phyloP scores from a whole-genome alignment of 2,113 vertebrate species.

The Thunnus maccoyii region DNA sequence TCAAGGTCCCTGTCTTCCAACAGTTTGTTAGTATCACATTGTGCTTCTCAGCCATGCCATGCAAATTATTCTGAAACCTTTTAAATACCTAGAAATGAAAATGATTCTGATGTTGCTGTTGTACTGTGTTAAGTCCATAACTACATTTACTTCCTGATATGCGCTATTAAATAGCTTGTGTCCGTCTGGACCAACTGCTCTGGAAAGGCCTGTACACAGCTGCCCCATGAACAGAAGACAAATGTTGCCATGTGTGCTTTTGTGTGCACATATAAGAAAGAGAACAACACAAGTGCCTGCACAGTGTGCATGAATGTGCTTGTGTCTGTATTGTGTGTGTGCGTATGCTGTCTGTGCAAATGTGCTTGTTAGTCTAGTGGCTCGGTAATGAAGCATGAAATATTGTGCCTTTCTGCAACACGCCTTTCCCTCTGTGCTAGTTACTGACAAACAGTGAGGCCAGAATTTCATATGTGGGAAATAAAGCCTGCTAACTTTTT shows the following conservation, averaged over 20 bases:
- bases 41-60: too few relatives aligned
- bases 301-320: not conserved
- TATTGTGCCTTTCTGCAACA: conserved; percentile 44
- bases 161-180: conserved; percentile 19
- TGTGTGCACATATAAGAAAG: not conserved
- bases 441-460: conserved; percentile 17
- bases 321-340: not conserved
- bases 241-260: not conserved
- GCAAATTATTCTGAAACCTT: not conserved
- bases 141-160: not conserved
- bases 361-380: conserved; percentile 38
- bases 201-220: conserved; percentile 4
- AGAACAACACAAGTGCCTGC: too few relatives aligned
- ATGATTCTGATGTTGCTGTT: not conserved
- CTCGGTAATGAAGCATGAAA: conserved; percentile 47
- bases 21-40: too few relatives aligned
- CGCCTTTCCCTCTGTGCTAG: conserved; percentile 45
- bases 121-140: not conserved
- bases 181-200: conserved; percentile 5
- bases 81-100: not conserved
- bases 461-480: conserved; percentile 30
- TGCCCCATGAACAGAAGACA: not conserved
- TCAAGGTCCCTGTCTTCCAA: too few relatives aligned
- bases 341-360: conserved; percentile 1
- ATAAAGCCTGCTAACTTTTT: conserved; percentile 6